Evolutionary conservation across 2,797 vertebrate genomes (phyloP).

Genomic region (Erpetoichthys calabaricus): DNA sequence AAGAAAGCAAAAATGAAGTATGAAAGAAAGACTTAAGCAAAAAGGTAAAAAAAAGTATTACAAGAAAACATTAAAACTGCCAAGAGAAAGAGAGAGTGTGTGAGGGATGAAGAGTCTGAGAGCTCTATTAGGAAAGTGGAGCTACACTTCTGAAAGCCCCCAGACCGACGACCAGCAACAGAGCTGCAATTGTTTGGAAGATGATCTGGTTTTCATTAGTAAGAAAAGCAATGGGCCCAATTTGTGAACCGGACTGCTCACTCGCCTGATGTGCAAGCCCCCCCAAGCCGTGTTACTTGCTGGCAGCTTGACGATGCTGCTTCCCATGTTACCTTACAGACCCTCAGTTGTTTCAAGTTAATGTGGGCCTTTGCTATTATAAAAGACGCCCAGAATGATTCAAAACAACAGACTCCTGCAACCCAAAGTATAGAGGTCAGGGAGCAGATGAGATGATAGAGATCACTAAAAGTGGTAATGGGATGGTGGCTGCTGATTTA

Average conservation of each 20-base stretch:
- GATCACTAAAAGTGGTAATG: no score
- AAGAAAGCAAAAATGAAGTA: slow-evolving; percentile 22
- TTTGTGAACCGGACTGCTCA: slow-evolving; percentile 41
- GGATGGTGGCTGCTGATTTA: no score
- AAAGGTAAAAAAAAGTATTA: neutral
- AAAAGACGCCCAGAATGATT: slow-evolving; percentile 22
- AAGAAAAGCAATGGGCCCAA: slow-evolving; percentile 38
- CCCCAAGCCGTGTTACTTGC: slow-evolving; percentile 23
- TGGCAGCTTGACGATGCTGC: slow-evolving; percentile 35
- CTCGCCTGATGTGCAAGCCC: slow-evolving; percentile 20
- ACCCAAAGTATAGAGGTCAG: slow-evolving; percentile 16
- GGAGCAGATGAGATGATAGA: slow-evolving; percentile 1
- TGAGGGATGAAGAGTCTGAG: slow-evolving; percentile 6
- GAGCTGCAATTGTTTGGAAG: slow-evolving; percentile 46
- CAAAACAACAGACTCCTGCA: slow-evolving; percentile 15
- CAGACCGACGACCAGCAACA: slow-evolving; percentile 44
- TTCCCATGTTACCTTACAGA: slow-evolving; percentile 19
- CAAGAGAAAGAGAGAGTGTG: neutral
- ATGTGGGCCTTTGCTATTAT: slow-evolving; percentile 21
- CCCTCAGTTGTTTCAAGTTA: slow-evolving; percentile 22
- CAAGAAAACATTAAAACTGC: neutral
- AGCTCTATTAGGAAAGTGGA: slow-evolving; percentile 1
- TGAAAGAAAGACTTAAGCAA: slow-evolving; percentile 12
- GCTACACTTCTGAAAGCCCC: slow-evolving; percentile 19
- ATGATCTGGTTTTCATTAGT: slow-evolving; percentile 64